These are phyloP conservation scores for Hassar affinis DNA, from an alignment of 2,113 vertebrate species.

Conservation along the genomic window DNA sequence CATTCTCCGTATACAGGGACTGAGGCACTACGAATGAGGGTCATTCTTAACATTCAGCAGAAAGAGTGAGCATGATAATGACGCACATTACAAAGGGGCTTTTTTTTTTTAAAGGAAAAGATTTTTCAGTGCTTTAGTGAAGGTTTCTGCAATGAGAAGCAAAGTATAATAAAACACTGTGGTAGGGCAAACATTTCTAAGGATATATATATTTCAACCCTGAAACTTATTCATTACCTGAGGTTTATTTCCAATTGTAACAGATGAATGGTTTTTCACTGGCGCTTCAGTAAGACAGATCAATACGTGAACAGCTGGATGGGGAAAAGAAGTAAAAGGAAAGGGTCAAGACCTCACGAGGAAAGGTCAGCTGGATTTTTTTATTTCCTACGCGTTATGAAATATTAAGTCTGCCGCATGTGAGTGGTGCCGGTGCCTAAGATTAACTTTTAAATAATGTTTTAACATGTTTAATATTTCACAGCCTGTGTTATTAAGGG, in stretches of 20 bases:
- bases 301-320: not conserved
- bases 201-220: not conserved
- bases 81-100: not conserved
- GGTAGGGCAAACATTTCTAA: not conserved
- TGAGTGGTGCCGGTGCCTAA: slow-evolving; percentile 24
- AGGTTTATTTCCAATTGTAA: not conserved
- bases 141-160: not conserved
- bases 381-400: slow-evolving; percentile 32
- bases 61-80: not conserved
- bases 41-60: not conserved
- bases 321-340: not conserved
- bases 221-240: not conserved
- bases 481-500: slow-evolving; percentile 48
- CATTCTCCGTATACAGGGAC: not conserved
- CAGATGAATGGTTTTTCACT: not conserved
- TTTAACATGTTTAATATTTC: slow-evolving; percentile 53
- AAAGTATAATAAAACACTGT: not conserved
- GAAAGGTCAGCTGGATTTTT: slow-evolving; percentile 31
- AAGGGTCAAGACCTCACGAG: not conserved
- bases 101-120: too few species aligned
- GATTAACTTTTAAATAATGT: slow-evolving; percentile 55
- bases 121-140: not conserved
- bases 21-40: not conserved
- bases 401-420: slow-evolving; percentile 48
- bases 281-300: not conserved